phyloP scores from a whole-genome alignment of 2,888 invertebrate genomes.

The Agriotes lineatus region DNA sequence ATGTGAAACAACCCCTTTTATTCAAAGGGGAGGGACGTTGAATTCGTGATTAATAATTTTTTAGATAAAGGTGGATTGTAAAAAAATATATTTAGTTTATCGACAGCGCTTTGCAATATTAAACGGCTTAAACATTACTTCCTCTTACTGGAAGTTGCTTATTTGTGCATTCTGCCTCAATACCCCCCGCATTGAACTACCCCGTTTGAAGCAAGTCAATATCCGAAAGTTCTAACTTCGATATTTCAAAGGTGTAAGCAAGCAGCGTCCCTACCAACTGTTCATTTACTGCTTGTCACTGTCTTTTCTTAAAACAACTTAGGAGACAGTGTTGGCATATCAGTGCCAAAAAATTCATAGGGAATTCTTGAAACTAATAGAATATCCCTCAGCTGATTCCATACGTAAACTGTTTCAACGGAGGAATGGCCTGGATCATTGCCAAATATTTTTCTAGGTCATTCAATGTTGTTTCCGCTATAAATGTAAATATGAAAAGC shows the following conservation, averaged over 20 bases:
- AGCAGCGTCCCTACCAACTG: too few species aligned
- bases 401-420: neutral
- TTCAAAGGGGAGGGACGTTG: too few species aligned
- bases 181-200: conserved; percentile 29
- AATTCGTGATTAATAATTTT: too few species aligned
- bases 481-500: neutral
- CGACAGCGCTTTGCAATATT: too few species aligned
- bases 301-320: neutral
- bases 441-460: neutral
- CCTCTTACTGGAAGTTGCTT: too few species aligned
- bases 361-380: conserved; percentile 3
- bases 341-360: conserved; percentile 3
- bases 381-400: neutral
- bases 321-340: too few species aligned
- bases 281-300: neutral
- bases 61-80: too few species aligned
- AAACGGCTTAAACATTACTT: too few species aligned
- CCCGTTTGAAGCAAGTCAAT: conserved; percentile 31
- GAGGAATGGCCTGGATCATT: neutral
- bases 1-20: too few species aligned
- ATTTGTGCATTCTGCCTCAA: too few species aligned
- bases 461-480: neutral
- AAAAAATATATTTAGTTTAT: too few species aligned
- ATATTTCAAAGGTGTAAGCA: too few species aligned
- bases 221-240: conserved; percentile 15